Evolutionary conservation across 2,888 invertebrate genomes (phyloP), one percentile per base, ranked within the genome.

Genomic region (Tenodera sinensis): DNA sequence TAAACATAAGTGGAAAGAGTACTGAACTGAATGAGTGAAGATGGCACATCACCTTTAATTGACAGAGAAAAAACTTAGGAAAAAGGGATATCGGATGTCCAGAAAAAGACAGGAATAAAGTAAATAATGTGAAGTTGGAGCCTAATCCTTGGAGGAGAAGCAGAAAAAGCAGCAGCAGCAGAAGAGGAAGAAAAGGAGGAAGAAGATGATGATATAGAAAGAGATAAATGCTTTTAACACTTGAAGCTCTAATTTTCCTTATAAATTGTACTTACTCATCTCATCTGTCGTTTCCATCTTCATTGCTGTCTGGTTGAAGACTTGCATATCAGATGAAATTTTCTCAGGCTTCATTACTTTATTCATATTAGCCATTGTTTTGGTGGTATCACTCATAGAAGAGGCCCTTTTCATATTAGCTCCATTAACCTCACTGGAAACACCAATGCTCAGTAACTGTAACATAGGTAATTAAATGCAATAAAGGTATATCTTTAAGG

Each of bases 241-340:
- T 34, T 27, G 15, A 0, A 47, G 71, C 27, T 25, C 27, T 15
- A 3, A 42, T 42, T 71, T 71, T 71, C 54, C 25, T 71, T 71
- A 71, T 25, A 71, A 86, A 71, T 71, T 15, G 86, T 28, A 94
- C 96, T 94, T 94, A 97, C 97, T 97, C 96, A 98, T 97, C 94
- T 99, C 98, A 94, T 98, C 98, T 0, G 98, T 97, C 98, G 99
- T 98, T 91, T 97, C 98, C 97, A 98, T 97, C 93, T 97, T 97
- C 93, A 96, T 96, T 91, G 96, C 96, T 81, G 97, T 97, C 92
- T 96, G 96, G 92, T 96, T 96, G 93, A 99, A 99, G 15, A 97
- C 96, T 92, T 96, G 96, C 94, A 98, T 96, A 90, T 96, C 97
- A 91, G 96, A 96, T 2, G 97, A 96, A 20, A 98, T 95, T 92